Conservation (phyloP, 2,888 invertebrate species). For the Diarsia brunnea region DNA sequence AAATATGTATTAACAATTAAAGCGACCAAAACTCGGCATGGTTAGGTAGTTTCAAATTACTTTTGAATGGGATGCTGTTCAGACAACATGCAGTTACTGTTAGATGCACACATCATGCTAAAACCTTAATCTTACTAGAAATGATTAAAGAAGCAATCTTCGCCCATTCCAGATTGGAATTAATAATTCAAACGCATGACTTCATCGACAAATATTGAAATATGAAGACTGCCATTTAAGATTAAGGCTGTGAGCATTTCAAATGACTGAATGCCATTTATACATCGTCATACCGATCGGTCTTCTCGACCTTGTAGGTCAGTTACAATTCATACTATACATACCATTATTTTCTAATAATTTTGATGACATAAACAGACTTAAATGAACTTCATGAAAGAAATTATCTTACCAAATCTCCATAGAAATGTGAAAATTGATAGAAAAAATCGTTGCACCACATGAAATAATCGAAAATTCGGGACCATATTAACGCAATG, state of each 20-base stretch:
- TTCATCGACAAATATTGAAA: constrained; percentile 41
- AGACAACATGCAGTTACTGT: not conserved
- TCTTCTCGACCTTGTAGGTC: constrained; percentile 66
- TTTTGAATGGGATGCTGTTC: not conserved
- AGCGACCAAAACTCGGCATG: not conserved
- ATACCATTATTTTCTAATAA: not conserved
- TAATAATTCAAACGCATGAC: constrained; percentile 33
- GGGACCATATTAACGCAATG: constrained; percentile 72
- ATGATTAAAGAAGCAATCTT: not conserved
- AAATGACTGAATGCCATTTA: constrained; percentile 56
- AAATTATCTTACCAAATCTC: constrained; percentile 73
- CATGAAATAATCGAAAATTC: constrained; percentile 61
- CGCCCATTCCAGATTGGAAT: constrained; percentile 17
- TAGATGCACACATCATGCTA: not conserved
- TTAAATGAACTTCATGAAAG: not conserved
- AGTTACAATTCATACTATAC: constrained; percentile 49
- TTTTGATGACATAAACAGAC: not conserved
- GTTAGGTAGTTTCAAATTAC: not conserved
- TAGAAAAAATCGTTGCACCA: constrained; percentile 61
- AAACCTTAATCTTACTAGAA: not conserved
- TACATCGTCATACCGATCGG: constrained; percentile 58
- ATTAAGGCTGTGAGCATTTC: constrained; percentile 50
- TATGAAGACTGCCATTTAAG: constrained; percentile 35
- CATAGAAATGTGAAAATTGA: constrained; percentile 67
- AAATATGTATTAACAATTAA: not conserved